Evolutionary conservation across 2,797 vertebrate species (phyloP).

Genomic region (Lacerta viridis): DNA sequence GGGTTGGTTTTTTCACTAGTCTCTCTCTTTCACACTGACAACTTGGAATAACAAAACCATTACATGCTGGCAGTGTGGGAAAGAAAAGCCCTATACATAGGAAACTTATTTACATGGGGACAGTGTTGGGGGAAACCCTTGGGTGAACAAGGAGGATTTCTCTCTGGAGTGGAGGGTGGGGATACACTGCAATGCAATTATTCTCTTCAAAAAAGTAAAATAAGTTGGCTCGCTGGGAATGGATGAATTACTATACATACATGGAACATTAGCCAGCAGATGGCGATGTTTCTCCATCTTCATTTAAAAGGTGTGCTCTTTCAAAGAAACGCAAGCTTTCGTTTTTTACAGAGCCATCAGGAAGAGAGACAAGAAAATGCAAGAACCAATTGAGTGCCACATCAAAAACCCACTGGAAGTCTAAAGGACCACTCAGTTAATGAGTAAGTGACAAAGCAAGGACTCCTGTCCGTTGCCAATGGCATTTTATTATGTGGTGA

Average conservation of each 20-base stretch:
- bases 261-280: background rate
- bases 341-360: background rate
- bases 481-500: background rate
- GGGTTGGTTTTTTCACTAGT: too few species aligned
- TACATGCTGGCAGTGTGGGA: too few species aligned
- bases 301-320: background rate
- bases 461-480: background rate
- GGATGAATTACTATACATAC: background rate
- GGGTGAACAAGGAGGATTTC: too few species aligned
- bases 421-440: too few species aligned
- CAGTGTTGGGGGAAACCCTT: too few species aligned
- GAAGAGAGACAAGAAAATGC: background rate
- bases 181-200: background rate
- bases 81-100: too few species aligned
- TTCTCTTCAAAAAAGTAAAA: background rate
- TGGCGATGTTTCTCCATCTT: conserved; percentile 11
- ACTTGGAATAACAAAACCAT: too few species aligned
- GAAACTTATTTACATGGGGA: too few species aligned
- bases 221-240: background rate
- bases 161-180: background rate
- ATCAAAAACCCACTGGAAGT: background rate
- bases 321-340: background rate
- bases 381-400: background rate
- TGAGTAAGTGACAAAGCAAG: background rate
- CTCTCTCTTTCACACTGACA: too few species aligned